phyloP scores from a whole-genome alignment of 2,888 invertebrate species.

The Bellardia bayeri region DNA sequence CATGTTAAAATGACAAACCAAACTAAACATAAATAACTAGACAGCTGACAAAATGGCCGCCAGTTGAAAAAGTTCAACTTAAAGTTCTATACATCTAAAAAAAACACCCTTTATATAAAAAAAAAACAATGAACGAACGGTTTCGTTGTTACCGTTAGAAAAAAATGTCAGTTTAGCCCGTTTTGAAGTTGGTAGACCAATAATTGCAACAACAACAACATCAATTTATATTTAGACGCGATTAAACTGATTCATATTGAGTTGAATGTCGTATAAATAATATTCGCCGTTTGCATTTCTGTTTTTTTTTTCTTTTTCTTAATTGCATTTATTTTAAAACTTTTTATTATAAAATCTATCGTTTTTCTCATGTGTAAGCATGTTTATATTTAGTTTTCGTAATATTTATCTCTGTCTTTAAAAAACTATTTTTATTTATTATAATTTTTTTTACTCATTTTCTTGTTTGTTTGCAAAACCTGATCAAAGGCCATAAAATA shows the following conservation, averaged over 20 bases:
- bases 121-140: neutral
- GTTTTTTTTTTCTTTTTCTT: neutral
- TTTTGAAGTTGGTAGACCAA: slow-evolving; percentile 19
- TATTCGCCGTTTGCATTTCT: slow-evolving; percentile 32
- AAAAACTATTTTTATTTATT: slow-evolving; percentile 35
- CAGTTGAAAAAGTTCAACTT: too few relatives aligned
- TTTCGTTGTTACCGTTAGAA: slow-evolving; percentile 42
- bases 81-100: too few relatives aligned
- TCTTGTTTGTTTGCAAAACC: slow-evolving; percentile 34
- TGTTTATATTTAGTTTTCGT: slow-evolving; percentile 32
- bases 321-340: slow-evolving; percentile 9
- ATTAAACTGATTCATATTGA: slow-evolving; percentile 15
- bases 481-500: slow-evolving; percentile 59
- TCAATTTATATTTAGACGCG: neutral
- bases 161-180: slow-evolving; percentile 31
- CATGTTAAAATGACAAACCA: too few relatives aligned
- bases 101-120: neutral
- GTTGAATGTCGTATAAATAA: slow-evolving; percentile 26
- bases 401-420: slow-evolving; percentile 22
- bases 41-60: too few relatives aligned
- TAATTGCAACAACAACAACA: slow-evolving; percentile 2
- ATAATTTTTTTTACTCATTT: slow-evolving; percentile 9
- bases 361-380: slow-evolving; percentile 12
- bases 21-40: too few relatives aligned
- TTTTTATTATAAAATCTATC: neutral